Evolutionary conservation across 2,113 vertebrate species (phyloP).

Genomic region (Mohoua ochrocephala): DNA sequence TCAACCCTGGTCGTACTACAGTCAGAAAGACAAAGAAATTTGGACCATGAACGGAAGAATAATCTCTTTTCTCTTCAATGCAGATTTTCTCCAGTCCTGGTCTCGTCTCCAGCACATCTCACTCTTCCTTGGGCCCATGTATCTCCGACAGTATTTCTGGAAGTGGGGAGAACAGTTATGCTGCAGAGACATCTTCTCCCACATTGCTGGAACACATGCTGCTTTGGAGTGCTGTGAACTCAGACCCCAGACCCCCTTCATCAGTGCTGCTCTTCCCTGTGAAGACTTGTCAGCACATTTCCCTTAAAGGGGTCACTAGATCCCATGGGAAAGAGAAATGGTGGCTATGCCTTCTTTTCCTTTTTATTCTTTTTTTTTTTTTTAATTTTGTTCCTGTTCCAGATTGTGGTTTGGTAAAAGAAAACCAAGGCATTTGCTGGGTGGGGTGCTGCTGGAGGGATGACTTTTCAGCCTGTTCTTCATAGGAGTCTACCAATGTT

Average conservation of each 20-base stretch:
- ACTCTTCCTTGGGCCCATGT: neutral
- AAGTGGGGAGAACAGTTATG: neutral
- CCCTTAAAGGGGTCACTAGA: neutral
- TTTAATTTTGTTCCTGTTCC: neutral
- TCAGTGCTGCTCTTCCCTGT: neutral
- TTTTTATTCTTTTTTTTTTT: neutral
- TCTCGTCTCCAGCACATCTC: neutral
- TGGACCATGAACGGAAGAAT: neutral
- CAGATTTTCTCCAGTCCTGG: neutral
- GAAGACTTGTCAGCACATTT: neutral
- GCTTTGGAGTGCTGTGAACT: neutral
- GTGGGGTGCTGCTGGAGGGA: neutral
- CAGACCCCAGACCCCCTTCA: neutral
- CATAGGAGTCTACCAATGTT: neutral
- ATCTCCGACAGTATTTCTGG: neutral
- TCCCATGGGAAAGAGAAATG: neutral
- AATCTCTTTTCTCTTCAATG: neutral
- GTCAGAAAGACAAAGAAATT: neutral
- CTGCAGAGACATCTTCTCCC: neutral
- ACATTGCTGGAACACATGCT: neutral
- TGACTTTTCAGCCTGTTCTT: neutral
- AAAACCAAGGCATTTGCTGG: neutral
- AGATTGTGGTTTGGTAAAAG: neutral
- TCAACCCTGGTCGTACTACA: rapidly evolving
- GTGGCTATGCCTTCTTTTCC: neutral